Percentiles rank a stretch among this genome's conserved stretches.
Conservation (phyloP, 2,888 invertebrate genomes). For the Bellardia pandia region DNA sequence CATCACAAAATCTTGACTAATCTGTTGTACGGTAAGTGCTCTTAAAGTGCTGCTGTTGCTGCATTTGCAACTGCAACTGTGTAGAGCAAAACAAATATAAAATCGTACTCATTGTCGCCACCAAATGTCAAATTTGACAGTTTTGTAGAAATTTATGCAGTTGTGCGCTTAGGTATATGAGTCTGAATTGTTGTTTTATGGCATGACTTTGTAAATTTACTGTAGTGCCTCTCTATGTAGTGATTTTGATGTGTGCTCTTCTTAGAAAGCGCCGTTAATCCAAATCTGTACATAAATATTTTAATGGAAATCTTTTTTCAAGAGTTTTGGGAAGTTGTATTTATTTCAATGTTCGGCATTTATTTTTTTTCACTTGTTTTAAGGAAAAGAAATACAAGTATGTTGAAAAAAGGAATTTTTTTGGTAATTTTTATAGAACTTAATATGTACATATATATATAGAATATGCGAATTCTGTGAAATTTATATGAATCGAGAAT, state of each 20-base stretch:
- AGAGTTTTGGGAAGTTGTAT: slow-evolving; percentile 34
- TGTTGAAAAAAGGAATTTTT: not conserved
- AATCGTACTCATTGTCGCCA: slow-evolving; percentile 74
- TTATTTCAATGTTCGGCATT: not conserved
- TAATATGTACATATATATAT: no score
- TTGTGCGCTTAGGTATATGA: not conserved
- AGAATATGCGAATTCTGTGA: no score
- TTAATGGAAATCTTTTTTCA: slow-evolving; percentile 7
- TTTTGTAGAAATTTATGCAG: slow-evolving; percentile 46
- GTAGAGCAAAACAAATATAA: slow-evolving; percentile 59
- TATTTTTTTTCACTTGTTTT: not conserved
- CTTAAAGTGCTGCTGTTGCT: slow-evolving; percentile 55
- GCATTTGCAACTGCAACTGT: slow-evolving; percentile 28
- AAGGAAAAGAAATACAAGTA: not conserved
- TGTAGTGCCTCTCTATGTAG: slow-evolving; percentile 23
- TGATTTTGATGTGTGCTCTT: slow-evolving; percentile 52
- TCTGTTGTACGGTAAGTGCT: slow-evolving; percentile 60
- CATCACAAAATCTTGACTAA: slow-evolving; percentile 65
- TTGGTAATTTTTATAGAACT: not conserved
- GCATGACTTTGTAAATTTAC: slow-evolving; percentile 17
- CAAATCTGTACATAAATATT: slow-evolving; percentile 36
- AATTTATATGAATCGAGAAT: no score
- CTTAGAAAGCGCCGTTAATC: slow-evolving; percentile 55
- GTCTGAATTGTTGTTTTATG: slow-evolving; percentile 7
- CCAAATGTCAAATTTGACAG: slow-evolving; percentile 75